phyloP scores from a whole-genome alignment of 2,888 invertebrate species.

The Anarsia innoxiella region DNA sequence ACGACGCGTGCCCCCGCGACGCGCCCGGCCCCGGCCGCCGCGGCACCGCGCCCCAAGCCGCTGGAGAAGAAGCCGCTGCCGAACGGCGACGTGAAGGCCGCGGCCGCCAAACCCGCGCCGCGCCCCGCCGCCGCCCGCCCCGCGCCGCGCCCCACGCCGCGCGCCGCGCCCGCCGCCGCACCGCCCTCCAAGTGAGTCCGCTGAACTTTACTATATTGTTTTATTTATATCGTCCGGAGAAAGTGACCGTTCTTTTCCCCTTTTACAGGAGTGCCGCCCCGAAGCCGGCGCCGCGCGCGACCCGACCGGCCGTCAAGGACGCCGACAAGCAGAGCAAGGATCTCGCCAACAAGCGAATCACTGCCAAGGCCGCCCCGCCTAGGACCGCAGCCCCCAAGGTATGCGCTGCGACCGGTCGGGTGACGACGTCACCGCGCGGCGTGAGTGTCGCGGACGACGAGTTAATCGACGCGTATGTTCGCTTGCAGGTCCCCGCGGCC shows the following conservation, averaged over 20 bases:
- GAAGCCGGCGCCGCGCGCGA: slow-evolving; percentile 22
- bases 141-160: slow-evolving; percentile 21
- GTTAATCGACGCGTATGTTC: too few species aligned
- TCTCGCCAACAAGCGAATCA: slow-evolving; percentile 80
- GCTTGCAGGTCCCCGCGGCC: slow-evolving; percentile 40
- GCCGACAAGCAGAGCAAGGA: slow-evolving; percentile 80
- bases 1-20: slow-evolving; percentile 18
- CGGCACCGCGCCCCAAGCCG: slow-evolving; percentile 21
- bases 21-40: slow-evolving; percentile 21
- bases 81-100: slow-evolving; percentile 71
- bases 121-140: slow-evolving; percentile 26
- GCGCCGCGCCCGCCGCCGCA: slow-evolving; percentile 27
- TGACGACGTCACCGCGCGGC: too few species aligned
- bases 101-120: slow-evolving; percentile 27
- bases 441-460: too few species aligned
- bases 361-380: slow-evolving; percentile 64
- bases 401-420: too few species aligned
- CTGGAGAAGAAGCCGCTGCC: slow-evolving; percentile 68
- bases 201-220: too few species aligned
- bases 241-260: too few species aligned
- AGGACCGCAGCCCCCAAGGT: slow-evolving; percentile 60
- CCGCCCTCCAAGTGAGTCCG: slow-evolving; percentile 36
- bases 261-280: slow-evolving; percentile 28
- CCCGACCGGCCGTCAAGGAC: slow-evolving; percentile 26
- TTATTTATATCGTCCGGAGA: too few species aligned